Conservation (phyloP, 2,888 invertebrate species). For the Allacma fusca region DNA sequence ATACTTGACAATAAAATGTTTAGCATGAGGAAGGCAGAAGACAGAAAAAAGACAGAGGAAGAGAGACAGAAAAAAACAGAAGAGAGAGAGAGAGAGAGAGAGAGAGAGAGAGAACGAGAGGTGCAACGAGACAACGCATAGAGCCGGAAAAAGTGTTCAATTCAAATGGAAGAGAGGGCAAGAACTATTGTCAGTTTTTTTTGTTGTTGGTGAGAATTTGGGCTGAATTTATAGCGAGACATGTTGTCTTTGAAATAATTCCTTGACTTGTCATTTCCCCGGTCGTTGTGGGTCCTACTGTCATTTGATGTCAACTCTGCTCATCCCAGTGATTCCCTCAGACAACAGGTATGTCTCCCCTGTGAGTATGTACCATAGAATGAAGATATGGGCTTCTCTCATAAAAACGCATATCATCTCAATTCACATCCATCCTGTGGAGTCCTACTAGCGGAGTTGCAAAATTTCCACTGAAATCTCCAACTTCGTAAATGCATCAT, state of each 20-base stretch:
- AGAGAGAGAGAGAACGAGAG: background rate
- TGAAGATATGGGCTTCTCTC: too few species aligned
- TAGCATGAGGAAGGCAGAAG: too few species aligned
- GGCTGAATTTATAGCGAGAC: background rate
- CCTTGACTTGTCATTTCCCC: background rate
- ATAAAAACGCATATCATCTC: too few species aligned
- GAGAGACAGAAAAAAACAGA: too few species aligned
- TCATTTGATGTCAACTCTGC: background rate
- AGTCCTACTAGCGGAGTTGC: too few species aligned
- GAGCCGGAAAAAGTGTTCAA: background rate
- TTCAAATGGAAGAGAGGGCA: background rate
- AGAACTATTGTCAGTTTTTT: background rate
- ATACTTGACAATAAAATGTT: background rate
- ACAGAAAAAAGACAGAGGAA: background rate
- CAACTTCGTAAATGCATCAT: too few species aligned
- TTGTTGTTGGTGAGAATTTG: background rate
- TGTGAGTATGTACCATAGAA: too few species aligned
- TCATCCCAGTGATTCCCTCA: background rate
- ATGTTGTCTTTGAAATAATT: conserved; percentile 9
- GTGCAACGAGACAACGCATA: background rate
- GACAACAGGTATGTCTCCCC: conserved; percentile 6
- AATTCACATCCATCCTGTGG: too few species aligned
- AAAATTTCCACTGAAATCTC: too few species aligned
- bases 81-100: background rate
- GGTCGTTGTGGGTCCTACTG: background rate